Evolutionary conservation across 2,888 invertebrate genomes (phyloP).

Genomic region (Chloromyia formosa): DNA sequence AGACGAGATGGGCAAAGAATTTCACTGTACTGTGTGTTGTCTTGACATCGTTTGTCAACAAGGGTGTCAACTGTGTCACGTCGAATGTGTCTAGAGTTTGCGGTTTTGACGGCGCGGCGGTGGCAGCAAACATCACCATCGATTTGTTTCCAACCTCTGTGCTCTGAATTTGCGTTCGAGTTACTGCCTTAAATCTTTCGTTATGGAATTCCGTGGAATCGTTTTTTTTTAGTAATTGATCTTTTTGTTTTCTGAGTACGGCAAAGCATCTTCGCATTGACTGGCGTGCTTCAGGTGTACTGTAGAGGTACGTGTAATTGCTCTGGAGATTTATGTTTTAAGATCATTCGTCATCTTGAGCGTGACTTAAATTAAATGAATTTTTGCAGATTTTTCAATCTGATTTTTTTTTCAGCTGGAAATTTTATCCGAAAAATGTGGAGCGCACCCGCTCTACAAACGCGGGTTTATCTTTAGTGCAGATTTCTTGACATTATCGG

Average conservation of each 20-base stretch:
- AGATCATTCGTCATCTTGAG: conserved; percentile 25
- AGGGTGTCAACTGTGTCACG: conserved; percentile 49
- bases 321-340: no score
- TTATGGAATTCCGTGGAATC: conserved; percentile 4
- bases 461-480: no score
- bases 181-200: conserved; percentile 32
- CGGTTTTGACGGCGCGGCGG: neutral
- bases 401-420: no score
- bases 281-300: no score
- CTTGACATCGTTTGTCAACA: conserved; percentile 50
- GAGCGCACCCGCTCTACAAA: no score
- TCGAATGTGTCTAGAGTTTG: conserved; percentile 42
- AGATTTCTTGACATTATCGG: no score
- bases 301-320: no score
- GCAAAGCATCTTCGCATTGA: no score
- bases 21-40: conserved; percentile 35
- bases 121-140: neutral
- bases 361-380: conserved; percentile 20
- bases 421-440: no score
- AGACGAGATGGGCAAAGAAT: conserved; percentile 44
- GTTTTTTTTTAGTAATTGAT: neutral
- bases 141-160: neutral
- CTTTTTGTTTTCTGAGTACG: neutral
- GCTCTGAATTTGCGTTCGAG: conserved; percentile 8
- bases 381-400: neutral